Percentiles rank a stretch among this genome's conserved stretches.
These are phyloP conservation scores for Sphecodes monilicornis DNA, from an alignment of 2,888 invertebrate genomes.

Conservation along the genomic window DNA sequence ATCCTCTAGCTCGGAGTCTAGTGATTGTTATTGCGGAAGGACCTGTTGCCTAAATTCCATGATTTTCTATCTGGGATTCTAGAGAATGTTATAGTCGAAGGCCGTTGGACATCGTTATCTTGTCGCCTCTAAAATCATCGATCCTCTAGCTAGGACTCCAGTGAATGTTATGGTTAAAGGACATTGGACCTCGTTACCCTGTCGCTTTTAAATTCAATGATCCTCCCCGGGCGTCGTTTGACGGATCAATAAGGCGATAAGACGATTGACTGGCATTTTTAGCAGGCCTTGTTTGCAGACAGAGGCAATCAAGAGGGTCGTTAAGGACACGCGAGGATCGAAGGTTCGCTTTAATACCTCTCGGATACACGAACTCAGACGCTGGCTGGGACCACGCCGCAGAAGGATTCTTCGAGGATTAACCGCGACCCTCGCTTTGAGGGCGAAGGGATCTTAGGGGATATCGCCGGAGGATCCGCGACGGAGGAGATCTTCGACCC, in stretches of 20 bases:
- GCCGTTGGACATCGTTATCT: background rate
- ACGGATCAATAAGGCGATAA: background rate
- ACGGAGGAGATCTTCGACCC: background rate
- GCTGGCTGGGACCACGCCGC: background rate
- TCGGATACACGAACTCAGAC: background rate
- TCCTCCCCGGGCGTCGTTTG: background rate
- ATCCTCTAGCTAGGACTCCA: background rate
- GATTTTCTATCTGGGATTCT: background rate
- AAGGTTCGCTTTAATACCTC: background rate
- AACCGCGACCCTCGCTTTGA: constrained; percentile 21
- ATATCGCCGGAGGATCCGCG: constrained; percentile 6
- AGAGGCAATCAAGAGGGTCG: background rate
- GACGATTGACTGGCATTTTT: background rate
- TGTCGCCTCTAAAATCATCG: background rate
- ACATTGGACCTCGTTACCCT: background rate
- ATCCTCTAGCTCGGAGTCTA: background rate
- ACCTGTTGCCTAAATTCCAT: too few species aligned
- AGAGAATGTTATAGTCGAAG: background rate
- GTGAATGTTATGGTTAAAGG: too few species aligned
- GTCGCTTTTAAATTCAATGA: background rate
- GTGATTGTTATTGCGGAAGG: too few species aligned
- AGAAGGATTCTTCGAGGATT: constrained; percentile 26
- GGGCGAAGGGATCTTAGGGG: constrained; percentile 21
- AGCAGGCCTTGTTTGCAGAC: background rate
- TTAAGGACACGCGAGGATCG: background rate